Evolutionary conservation across 2,797 vertebrate genomes (phyloP).

Genomic region (Arrhamphus sclerolepis): DNA sequence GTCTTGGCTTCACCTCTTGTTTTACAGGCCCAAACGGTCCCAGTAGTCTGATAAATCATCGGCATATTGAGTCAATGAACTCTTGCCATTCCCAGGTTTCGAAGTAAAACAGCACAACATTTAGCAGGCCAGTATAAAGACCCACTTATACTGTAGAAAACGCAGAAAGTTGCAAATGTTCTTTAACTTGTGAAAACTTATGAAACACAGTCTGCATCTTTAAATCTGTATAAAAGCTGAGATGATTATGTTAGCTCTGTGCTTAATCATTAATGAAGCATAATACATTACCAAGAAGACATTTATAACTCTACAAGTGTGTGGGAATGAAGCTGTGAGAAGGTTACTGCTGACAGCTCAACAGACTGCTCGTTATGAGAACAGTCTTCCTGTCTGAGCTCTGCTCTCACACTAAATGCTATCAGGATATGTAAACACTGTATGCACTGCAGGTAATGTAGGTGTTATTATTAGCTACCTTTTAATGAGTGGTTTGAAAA

Average conservation of each 20-base stretch:
- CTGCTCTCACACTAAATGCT: constrained; percentile 45
- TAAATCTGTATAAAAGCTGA: too few species aligned
- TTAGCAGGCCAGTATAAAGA: constrained; percentile 73
- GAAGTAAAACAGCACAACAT: constrained; percentile 59
- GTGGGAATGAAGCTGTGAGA: constrained; percentile 66
- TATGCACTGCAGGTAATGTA: constrained; percentile 18
- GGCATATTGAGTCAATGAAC: constrained; percentile 75
- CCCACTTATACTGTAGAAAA: constrained; percentile 48
- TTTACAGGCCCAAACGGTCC: constrained; percentile 80
- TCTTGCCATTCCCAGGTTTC: constrained; percentile 74
- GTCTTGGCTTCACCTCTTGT: constrained; percentile 79
- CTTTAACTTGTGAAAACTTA: constrained; percentile 12
- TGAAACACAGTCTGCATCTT: too few species aligned
- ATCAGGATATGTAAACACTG: constrained; percentile 49
- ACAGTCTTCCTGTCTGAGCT: constrained; percentile 43
- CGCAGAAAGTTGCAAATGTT: constrained; percentile 38
- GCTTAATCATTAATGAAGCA: constrained; percentile 57
- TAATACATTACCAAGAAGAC: constrained; percentile 48
- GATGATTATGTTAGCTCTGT: constrained; percentile 7
- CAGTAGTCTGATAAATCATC: constrained; percentile 76
- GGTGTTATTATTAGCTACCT: constrained; percentile 25
- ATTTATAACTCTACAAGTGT: constrained; percentile 60
- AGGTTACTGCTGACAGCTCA: constrained; percentile 71
- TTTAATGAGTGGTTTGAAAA: constrained; percentile 5
- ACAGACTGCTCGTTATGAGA: constrained; percentile 61